These are phyloP conservation scores for Xanthorhoe designata DNA, from an alignment of 2,888 invertebrate genomes.

Conservation along the genomic window DNA sequence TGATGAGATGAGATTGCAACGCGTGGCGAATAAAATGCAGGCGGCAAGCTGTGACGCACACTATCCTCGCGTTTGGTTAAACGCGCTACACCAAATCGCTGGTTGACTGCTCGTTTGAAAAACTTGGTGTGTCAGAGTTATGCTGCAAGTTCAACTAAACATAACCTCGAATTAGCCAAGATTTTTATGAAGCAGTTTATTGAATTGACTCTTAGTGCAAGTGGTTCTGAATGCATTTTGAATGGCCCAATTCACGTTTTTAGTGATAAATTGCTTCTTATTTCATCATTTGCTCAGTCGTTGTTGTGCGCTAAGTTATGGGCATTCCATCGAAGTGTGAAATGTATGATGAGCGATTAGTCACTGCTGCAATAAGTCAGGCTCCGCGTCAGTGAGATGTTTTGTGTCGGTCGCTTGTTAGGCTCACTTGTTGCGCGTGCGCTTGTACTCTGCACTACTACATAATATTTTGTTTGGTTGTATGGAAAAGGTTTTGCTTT, in stretches of 20 bases:
- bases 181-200: not conserved
- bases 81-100: too few relatives aligned
- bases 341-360: conserved; percentile 70
- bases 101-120: too few relatives aligned
- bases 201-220: not conserved
- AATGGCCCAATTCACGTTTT: conserved; percentile 20
- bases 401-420: conserved; percentile 78
- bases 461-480: conserved; percentile 54
- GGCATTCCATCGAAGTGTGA: conserved; percentile 50
- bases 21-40: too few relatives aligned
- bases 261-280: conserved; percentile 30
- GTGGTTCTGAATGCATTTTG: not conserved
- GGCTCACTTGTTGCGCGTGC: conserved; percentile 80
- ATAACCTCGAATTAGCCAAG: not conserved
- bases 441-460: conserved; percentile 55
- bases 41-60: too few relatives aligned
- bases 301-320: conserved; percentile 39
- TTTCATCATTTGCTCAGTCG: conserved; percentile 30
- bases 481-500: conserved; percentile 52
- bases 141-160: not conserved
- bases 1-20: too few relatives aligned
- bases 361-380: conserved; percentile 52
- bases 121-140: too few relatives aligned
- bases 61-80: too few relatives aligned
- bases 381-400: conserved; percentile 68